Percentiles rank a stretch among this genome's conserved stretches.
Evolutionary conservation across 2,888 invertebrate species (phyloP).

Genomic region (Ormia ochracea): DNA sequence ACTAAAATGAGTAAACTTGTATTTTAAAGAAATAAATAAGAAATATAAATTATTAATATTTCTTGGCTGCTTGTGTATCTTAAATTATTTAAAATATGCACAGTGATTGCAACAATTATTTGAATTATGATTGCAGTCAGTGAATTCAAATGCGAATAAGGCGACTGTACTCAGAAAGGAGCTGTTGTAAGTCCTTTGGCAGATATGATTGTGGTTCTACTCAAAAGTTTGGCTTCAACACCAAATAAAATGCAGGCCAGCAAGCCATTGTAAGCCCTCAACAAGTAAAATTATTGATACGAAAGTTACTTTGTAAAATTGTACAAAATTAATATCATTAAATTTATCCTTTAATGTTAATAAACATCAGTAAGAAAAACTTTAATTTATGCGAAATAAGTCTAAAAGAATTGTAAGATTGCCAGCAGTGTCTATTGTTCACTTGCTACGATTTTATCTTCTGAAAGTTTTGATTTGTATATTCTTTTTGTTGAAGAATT

Average conservation of each 20-base stretch:
- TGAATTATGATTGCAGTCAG: no score
- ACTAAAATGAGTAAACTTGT: neutral
- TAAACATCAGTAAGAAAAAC: neutral
- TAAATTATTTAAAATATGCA: slow-evolving; percentile 4
- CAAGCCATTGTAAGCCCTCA: no score
- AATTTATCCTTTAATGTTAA: no score
- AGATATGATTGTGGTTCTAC: no score
- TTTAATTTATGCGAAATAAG: neutral
- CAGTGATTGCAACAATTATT: neutral
- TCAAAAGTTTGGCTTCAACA: no score
- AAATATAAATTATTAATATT: slow-evolving; percentile 1
- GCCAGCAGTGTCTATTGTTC: neutral
- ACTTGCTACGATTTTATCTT: neutral
- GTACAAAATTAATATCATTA: no score
- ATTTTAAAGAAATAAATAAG: neutral
- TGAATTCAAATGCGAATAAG: no score
- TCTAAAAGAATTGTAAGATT: neutral
- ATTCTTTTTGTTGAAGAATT: neutral
- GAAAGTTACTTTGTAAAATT: no score
- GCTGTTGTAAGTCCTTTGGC: no score
- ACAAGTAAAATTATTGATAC: no score
- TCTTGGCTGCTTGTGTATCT: neutral
- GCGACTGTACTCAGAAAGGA: no score
- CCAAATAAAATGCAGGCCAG: no score
- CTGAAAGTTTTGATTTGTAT: neutral